Percentiles rank a stretch among this genome's conserved stretches.
These are phyloP conservation scores for Ameiurus melas DNA, from an alignment of 2,113 vertebrate species.

Conservation along the genomic window DNA sequence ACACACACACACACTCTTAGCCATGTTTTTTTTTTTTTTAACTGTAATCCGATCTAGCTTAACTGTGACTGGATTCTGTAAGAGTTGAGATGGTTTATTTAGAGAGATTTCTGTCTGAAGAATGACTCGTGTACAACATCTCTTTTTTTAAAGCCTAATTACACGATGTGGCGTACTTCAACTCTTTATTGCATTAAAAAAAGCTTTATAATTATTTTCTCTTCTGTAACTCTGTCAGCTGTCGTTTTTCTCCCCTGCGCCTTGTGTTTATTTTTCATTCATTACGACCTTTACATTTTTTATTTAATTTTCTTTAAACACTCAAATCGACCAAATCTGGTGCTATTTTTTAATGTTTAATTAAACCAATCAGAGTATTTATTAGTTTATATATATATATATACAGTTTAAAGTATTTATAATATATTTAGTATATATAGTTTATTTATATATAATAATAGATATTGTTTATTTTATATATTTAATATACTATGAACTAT, in stretches of 20 bases:
- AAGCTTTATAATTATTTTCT: neutral
- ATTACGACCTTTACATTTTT: too few species aligned
- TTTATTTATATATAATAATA: too few species aligned
- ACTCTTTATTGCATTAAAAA: neutral
- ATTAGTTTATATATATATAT: neutral
- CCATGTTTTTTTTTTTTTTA: neutral
- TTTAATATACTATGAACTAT: too few species aligned
- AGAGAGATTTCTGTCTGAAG: neutral
- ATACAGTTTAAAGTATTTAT: neutral
- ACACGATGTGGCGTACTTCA: neutral
- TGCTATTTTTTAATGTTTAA: too few species aligned
- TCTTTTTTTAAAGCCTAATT: neutral
- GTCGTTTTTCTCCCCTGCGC: neutral
- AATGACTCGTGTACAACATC: neutral
- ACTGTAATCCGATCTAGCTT: neutral
- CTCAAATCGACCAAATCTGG: too few species aligned
- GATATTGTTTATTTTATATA: too few species aligned
- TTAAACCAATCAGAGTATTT: neutral
- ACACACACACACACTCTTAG: neutral
- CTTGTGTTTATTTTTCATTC: too few species aligned
- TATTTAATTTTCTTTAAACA: too few species aligned
- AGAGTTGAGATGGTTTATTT: neutral
- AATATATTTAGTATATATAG: too few species aligned
- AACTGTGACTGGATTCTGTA: neutral
- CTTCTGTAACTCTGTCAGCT: neutral